Evolutionary conservation across 2,888 invertebrate genomes (phyloP).

Genomic region (Camponotus fellah): DNA sequence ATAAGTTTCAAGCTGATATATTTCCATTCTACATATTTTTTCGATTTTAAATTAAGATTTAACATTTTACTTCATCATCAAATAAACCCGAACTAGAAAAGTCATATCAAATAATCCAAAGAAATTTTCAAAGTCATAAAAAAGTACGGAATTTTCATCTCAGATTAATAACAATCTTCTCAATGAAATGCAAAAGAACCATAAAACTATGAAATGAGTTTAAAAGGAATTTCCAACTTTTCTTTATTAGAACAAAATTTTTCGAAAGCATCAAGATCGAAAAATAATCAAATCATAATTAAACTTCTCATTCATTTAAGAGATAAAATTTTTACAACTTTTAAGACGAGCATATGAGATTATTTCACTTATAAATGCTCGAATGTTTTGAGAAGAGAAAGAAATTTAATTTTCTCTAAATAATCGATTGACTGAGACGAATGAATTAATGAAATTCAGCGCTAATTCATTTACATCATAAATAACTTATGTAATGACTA

Average conservation of each 20-base stretch:
- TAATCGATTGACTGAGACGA: not conserved
- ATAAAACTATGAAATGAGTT: conserved; percentile 65
- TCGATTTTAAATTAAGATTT: conserved; percentile 1
- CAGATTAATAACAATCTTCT: conserved; percentile 70
- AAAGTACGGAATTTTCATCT: conserved; percentile 43
- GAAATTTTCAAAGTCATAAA: conserved; percentile 58
- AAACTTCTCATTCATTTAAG: not conserved
- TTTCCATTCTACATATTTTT: conserved; percentile 6
- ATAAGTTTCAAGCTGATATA: not conserved
- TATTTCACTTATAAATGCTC: too few species aligned
- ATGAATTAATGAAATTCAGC: not conserved
- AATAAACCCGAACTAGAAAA: conserved; percentile 46
- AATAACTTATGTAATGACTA: not conserved
- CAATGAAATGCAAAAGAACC: conserved; percentile 67
- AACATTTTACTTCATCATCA: conserved; percentile 37
- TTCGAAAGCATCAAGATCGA: not conserved
- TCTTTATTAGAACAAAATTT: conserved; percentile 37
- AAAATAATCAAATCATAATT: not conserved
- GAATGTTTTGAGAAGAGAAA: not conserved
- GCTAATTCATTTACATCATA: not conserved
- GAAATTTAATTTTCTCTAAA: not conserved
- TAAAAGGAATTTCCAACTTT: conserved; percentile 43
- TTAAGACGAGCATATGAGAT: not conserved
- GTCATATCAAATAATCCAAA: conserved; percentile 38
- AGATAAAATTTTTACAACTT: not conserved